phyloP scores from a whole-genome alignment of 2,888 invertebrate genomes.

The Parnassius smintheus region DNA sequence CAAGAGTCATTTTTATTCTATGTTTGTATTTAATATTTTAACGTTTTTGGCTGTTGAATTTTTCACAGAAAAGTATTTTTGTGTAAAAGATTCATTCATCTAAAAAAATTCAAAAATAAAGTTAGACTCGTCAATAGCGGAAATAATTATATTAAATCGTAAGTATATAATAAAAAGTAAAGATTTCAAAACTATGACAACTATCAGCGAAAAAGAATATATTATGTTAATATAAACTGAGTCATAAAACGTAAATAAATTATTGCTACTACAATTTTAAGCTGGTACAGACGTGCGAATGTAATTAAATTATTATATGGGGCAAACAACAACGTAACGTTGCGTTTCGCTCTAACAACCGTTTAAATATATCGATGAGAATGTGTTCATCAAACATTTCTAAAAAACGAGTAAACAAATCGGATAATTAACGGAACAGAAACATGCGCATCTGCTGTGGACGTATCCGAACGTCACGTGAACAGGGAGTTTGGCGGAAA shows the following conservation, averaged over 20 bases:
- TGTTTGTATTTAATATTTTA: too few relatives aligned
- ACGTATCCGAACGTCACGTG: slow-evolving; percentile 58
- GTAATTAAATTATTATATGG: slow-evolving; percentile 27
- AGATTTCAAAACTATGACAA: slow-evolving; percentile 5
- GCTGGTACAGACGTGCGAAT: slow-evolving; percentile 9
- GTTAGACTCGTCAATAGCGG: too few relatives aligned
- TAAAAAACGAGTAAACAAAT: slow-evolving; percentile 59
- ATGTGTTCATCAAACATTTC: slow-evolving; percentile 48
- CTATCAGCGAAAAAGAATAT: slow-evolving; percentile 15
- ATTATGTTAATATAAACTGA: slow-evolving; percentile 9
- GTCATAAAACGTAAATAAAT: slow-evolving; percentile 23
- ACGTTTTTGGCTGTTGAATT: too few relatives aligned
- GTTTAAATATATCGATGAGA: slow-evolving; percentile 35
- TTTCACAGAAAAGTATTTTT: too few relatives aligned
- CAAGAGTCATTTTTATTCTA: too few relatives aligned
- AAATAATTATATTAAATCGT: too few relatives aligned
- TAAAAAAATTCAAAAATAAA: too few relatives aligned
- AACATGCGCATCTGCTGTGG: slow-evolving; percentile 64
- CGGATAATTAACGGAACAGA: slow-evolving; percentile 67
- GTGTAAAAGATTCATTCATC: too few relatives aligned
- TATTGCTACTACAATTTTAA: slow-evolving; percentile 10
- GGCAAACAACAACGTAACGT: slow-evolving; percentile 17
- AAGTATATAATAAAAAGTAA: too few relatives aligned
- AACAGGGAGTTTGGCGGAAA: slow-evolving; percentile 76
- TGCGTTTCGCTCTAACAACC: slow-evolving; percentile 20